phyloP scores from a whole-genome alignment of 2,113 vertebrate species.

The Nannobrachium achirus region DNA sequence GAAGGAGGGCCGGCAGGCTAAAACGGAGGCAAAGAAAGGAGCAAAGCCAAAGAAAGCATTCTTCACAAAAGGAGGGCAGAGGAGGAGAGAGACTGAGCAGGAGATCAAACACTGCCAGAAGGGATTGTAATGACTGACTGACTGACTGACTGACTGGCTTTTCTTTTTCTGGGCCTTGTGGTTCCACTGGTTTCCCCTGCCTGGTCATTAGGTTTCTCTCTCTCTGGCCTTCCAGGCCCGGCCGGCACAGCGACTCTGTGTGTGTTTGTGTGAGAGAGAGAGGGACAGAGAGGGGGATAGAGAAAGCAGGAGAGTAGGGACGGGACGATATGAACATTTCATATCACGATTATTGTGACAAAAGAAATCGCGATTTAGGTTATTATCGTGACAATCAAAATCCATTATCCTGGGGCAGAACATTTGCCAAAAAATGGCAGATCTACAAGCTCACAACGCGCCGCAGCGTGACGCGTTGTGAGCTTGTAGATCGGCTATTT shows the following conservation, averaged over 20 bases:
- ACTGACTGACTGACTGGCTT: constrained; percentile 24
- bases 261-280: background rate
- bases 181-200: constrained; percentile 52
- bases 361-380: too few relatives aligned
- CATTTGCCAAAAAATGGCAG: too few relatives aligned
- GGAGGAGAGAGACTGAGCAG: background rate
- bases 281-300: background rate
- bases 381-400: too few relatives aligned
- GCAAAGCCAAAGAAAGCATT: constrained; percentile 52
- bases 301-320: too few relatives aligned
- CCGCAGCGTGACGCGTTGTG: too few relatives aligned
- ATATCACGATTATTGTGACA: too few relatives aligned
- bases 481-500: too few relatives aligned
- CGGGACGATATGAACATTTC: too few relatives aligned
- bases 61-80: constrained; percentile 32
- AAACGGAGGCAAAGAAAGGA: constrained; percentile 17
- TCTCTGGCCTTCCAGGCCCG: constrained; percentile 29
- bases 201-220: constrained; percentile 50
- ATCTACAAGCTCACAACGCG: too few relatives aligned
- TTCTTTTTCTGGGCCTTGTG: constrained; percentile 43
- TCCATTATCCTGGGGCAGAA: too few relatives aligned
- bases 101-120: constrained; percentile 26
- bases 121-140: constrained; percentile 40
- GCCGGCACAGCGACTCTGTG: constrained; percentile 12
- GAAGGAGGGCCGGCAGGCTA: constrained; percentile 6